Evolutionary conservation across 1,140 invertebrate genomes (phyloP).

Genomic region (Myzus persicae): DNA sequence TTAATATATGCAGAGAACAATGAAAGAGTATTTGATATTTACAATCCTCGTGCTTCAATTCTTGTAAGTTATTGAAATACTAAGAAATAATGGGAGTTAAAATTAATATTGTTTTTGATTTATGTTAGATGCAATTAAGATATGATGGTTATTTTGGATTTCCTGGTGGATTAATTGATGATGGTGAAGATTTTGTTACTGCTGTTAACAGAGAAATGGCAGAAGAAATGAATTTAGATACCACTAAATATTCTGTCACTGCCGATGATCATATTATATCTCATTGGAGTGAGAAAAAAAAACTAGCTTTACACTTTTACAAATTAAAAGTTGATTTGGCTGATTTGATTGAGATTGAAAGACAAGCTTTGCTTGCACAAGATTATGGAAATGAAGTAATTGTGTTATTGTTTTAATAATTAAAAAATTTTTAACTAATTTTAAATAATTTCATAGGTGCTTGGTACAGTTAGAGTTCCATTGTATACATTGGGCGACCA

Average conservation of each 20-base stretch:
- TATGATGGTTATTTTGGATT: slow-evolving; percentile 72
- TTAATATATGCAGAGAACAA: slow-evolving; percentile 62
- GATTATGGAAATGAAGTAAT: slow-evolving; percentile 67
- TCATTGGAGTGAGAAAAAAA: slow-evolving; percentile 63
- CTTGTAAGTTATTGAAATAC: slow-evolving; percentile 61
- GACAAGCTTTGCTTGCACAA: slow-evolving; percentile 62
- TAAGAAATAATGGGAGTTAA: too few relatives aligned
- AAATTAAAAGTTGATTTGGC: slow-evolving; percentile 65
- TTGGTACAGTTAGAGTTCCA: slow-evolving; percentile 67
- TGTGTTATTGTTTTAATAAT: slow-evolving; percentile 6
- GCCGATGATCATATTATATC: slow-evolving; percentile 61
- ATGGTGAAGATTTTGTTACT: slow-evolving; percentile 65
- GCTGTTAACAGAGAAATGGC: slow-evolving; percentile 68
- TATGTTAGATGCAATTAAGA: slow-evolving; percentile 68
- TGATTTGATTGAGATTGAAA: slow-evolving; percentile 66
- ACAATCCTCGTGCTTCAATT: slow-evolving; percentile 61
- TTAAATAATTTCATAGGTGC: slow-evolving; percentile 61
- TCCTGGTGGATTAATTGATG: slow-evolving; percentile 69
- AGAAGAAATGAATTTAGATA: slow-evolving; percentile 69
- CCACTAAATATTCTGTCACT: slow-evolving; percentile 60
- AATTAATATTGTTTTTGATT: not conserved
- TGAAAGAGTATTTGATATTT: slow-evolving; percentile 61
- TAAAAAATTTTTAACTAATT: not conserved
- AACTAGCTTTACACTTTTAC: slow-evolving; percentile 68
- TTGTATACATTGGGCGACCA: slow-evolving; percentile 69